Base-by-base conservation (phyloP, 2,888 invertebrate species). In the Drosophila anomalata region DNA sequence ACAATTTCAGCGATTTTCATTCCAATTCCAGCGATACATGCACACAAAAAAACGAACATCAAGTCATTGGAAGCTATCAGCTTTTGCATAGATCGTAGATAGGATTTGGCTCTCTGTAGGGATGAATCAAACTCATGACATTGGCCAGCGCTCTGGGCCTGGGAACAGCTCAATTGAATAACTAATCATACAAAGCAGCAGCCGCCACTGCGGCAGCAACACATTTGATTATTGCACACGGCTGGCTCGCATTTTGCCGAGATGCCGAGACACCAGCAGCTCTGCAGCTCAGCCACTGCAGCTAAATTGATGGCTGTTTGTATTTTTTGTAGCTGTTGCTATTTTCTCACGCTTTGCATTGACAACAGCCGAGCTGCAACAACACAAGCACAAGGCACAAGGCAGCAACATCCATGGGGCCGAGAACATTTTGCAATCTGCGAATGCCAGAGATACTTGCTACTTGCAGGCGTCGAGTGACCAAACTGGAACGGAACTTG, bases 261-360 rank as follows among this genome's bases (percentile, higher is more conserved):
- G 17, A 17, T 75, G 71, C 77, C 73, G 77, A 66, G 72, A 59
- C 62, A 66, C 44, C 71, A 47, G 50, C 65, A 59, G 75, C 17
- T 17, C 17, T 1, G 17, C 17, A 17, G 17, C 17, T 17, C 17
- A 17, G 17, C 60, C 65, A 22, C 57, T 31, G 62, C 73, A 68
- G 48, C 59, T 75, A 73, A 76, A 77, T 77, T 77, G 77, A 77
- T 75, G 75, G 65, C 65, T 70, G 63, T 61, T 59, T 61, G 69
- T 71, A 61, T 47, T 51, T 41, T 56, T 55, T 33, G 47, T 24
- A 29, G 62, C 42, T 67, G 62, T 41, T 68, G 66, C 52, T 11
- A 51, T 73, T 78, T 79, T 82, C 82, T 82, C 85, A 84, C 77
- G 82, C 85, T 82, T 85, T 85, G 82, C 85, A 85, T 82, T 82